phyloP scores from a whole-genome alignment of 2,113 vertebrate genomes.

The Eretmochelys imbricata region DNA sequence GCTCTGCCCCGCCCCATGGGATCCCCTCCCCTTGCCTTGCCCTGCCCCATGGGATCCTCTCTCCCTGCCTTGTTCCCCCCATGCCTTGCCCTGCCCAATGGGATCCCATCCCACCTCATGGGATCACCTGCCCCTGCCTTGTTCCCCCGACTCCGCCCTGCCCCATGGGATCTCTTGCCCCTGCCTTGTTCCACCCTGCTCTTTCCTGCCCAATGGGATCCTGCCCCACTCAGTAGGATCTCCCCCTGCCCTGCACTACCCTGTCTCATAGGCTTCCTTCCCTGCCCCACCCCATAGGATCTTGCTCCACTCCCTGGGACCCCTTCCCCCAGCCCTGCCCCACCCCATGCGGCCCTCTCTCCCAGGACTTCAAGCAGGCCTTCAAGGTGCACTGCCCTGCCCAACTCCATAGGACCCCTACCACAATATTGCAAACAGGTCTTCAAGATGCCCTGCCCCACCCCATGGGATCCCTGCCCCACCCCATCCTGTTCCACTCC shows the following conservation, averaged over 20 bases:
- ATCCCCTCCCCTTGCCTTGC: not conserved
- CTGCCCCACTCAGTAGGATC: not conserved
- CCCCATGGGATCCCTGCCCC: not conserved
- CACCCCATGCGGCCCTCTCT: too few relatives aligned
- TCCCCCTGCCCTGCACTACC: not conserved
- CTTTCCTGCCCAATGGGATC: not conserved
- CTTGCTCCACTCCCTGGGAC: not conserved
- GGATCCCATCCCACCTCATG: too few relatives aligned
- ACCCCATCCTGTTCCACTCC: not conserved
- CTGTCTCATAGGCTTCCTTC: not conserved
- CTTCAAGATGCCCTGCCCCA: not conserved
- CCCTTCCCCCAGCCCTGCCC: not conserved
- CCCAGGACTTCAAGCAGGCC: constrained; percentile 46
- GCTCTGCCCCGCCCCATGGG: not conserved
- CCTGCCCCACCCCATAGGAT: not conserved
- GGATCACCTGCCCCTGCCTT: not conserved
- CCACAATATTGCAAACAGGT: not conserved
- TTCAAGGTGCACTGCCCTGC: constrained; percentile 44
- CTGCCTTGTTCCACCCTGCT: too few relatives aligned
- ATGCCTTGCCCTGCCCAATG: not conserved
- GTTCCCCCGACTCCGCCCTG: too few relatives aligned
- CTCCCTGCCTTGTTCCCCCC: not conserved
- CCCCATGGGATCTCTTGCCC: too few relatives aligned
- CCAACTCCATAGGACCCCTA: not conserved
- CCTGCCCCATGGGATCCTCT: not conserved